A percentile compares a stretch with the other conserved stretches of the same genome.
phyloP scores from a whole-genome alignment of 2,888 invertebrate species.

The Brachyopa scutellaris region DNA sequence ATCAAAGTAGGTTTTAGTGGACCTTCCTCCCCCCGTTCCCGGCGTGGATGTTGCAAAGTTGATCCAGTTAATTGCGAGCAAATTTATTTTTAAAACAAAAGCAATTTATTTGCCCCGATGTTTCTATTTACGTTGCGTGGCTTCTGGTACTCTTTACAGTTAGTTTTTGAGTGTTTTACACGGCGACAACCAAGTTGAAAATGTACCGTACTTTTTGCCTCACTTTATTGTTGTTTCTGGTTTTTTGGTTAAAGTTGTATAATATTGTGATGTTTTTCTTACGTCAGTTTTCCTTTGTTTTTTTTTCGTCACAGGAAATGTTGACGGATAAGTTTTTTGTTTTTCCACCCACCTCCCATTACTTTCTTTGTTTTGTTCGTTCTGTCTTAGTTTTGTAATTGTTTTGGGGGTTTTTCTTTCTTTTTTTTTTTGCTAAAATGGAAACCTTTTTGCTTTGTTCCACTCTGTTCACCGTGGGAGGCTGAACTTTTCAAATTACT shows the following conservation, averaged over 20 bases:
- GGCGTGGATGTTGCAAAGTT: conserved; percentile 12
- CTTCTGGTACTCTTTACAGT: background rate
- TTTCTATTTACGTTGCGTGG: conserved; percentile 35
- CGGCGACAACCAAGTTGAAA: conserved; percentile 14
- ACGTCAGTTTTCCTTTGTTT: background rate
- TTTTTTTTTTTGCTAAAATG: too few relatives aligned
- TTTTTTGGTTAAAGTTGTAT: too few relatives aligned
- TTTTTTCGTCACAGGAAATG: background rate
- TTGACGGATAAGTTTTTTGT: conserved; percentile 11
- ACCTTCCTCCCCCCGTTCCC: background rate
- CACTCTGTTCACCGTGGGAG: too few relatives aligned
- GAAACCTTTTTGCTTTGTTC: too few relatives aligned
- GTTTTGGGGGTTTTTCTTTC: too few relatives aligned
- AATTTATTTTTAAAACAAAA: conserved; percentile 59
- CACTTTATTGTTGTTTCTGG: too few relatives aligned
- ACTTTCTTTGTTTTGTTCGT: too few relatives aligned
- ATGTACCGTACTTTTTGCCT: too few relatives aligned
- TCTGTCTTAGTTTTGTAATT: too few relatives aligned
- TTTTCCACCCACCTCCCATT: too few relatives aligned
- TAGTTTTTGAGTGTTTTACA: conserved; percentile 19
- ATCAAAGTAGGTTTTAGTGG: background rate
- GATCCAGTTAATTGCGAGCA: conserved; percentile 57
- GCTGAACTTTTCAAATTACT: too few relatives aligned
- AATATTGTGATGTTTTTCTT: background rate
- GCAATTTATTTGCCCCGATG: conserved; percentile 40